Evolutionary conservation across 2,113 vertebrate species (phyloP).

Genomic region (Vulpes ferrilata): DNA sequence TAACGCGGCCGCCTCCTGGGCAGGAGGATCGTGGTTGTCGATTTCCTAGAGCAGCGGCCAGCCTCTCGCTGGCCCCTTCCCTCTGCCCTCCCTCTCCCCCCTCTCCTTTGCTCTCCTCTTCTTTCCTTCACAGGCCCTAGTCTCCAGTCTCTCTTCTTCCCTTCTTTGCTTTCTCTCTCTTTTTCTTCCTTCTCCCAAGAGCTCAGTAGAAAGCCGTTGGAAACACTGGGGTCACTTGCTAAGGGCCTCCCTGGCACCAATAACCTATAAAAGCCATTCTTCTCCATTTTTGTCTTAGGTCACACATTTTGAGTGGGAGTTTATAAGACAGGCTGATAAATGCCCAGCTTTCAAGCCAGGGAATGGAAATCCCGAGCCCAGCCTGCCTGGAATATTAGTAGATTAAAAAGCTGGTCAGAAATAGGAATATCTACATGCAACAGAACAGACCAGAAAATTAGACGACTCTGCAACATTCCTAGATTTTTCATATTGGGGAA

Average conservation of each 20-base stretch:
- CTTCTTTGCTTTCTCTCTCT: background rate
- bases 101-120: background rate
- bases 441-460: conserved; percentile 5
- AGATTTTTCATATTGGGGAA: background rate
- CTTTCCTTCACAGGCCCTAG: background rate
- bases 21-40: conserved; percentile 36
- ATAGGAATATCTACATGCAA: background rate
- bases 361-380: background rate
- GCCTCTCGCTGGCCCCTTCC: background rate
- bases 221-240: background rate
- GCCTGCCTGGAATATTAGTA: background rate
- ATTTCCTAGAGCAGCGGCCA: background rate
- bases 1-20: background rate
- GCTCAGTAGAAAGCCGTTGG: background rate
- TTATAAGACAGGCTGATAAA: background rate
- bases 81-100: accelerated
- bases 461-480: background rate
- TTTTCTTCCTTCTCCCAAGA: background rate
- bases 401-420: background rate
- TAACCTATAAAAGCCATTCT: accelerated
- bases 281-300: background rate
- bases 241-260: background rate
- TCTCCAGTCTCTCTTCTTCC: background rate
- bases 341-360: background rate
- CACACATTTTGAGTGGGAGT: background rate